Evolutionary conservation across 1,140 invertebrate species (phyloP).

Genomic region (Drepana arcuata): DNA sequence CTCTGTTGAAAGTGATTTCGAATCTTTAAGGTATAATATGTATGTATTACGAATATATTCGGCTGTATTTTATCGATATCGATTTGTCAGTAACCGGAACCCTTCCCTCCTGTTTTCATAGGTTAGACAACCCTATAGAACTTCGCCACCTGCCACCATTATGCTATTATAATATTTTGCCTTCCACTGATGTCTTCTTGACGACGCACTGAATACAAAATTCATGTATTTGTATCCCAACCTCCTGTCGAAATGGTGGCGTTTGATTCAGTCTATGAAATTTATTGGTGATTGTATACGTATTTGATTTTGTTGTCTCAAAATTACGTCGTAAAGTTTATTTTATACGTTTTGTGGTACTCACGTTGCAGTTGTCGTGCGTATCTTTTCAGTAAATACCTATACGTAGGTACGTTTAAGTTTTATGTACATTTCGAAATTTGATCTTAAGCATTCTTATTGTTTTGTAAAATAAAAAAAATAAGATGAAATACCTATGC

Average conservation of each 20-base stretch:
- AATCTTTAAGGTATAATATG: too few relatives aligned
- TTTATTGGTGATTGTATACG: constrained; percentile 53
- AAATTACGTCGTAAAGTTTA: constrained; percentile 19
- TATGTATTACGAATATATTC: too few relatives aligned
- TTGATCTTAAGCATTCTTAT: too few relatives aligned
- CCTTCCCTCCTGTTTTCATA: constrained; percentile 7
- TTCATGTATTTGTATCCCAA: constrained; percentile 18
- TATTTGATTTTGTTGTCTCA: constrained; percentile 25
- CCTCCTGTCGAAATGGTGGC: constrained; percentile 16
- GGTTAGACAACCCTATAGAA: constrained; percentile 30
- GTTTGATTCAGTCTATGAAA: constrained; percentile 38
- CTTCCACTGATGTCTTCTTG: constrained; percentile 60
- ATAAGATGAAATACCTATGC: too few relatives aligned
- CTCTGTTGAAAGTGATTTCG: too few relatives aligned
- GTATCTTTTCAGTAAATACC: too few relatives aligned
- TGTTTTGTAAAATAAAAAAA: too few relatives aligned
- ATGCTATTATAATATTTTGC: constrained; percentile 69
- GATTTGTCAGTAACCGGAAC: constrained; percentile 9
- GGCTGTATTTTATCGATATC: too few relatives aligned
- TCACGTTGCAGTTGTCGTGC: too few relatives aligned
- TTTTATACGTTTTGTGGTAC: constrained; percentile 7
- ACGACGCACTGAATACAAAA: constrained; percentile 67
- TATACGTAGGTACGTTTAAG: too few relatives aligned
- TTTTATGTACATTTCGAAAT: too few relatives aligned
- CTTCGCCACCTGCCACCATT: constrained; percentile 64